These are phyloP conservation scores for Desmodus rotundus DNA, from an alignment of 2,113 vertebrate species.

Conservation along the genomic window DNA sequence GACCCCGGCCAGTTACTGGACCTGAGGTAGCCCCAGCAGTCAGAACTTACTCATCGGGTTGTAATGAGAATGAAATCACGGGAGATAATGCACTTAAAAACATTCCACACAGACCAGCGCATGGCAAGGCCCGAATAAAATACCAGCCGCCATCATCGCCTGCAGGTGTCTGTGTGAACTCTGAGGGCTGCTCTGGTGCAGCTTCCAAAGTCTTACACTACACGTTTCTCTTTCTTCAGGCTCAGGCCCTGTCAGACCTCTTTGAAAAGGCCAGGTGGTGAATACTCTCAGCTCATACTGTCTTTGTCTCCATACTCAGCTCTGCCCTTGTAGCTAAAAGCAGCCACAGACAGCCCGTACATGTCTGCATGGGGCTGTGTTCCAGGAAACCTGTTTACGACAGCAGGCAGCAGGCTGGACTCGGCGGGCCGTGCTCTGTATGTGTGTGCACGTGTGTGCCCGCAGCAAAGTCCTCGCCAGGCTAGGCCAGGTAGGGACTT, in stretches of 20 bases:
- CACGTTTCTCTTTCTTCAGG: not conserved
- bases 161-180: not conserved
- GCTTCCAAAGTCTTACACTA: not conserved
- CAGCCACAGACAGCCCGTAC: not conserved
- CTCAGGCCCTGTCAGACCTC: not conserved
- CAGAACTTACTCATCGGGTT: not conserved
- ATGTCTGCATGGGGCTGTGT: not conserved
- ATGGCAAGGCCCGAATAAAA: not conserved
- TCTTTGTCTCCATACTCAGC: not conserved
- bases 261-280: not conserved
- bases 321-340: not conserved
- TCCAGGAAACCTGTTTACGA: not conserved
- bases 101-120: not conserved
- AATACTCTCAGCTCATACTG: not conserved
- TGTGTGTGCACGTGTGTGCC: too few relatives aligned
- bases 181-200: not conserved
- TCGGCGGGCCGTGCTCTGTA: not conserved
- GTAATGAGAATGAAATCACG: not conserved
- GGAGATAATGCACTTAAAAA: too few relatives aligned
- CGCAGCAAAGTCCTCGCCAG: not conserved
- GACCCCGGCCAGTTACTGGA: not conserved
- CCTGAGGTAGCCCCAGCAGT: not conserved
- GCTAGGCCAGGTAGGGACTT: not conserved
- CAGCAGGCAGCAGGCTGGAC: not conserved
- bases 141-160: fast-evolving